phyloP scores from a whole-genome alignment of 2,113 vertebrate species.

The Gallinago jamesoni region DNA sequence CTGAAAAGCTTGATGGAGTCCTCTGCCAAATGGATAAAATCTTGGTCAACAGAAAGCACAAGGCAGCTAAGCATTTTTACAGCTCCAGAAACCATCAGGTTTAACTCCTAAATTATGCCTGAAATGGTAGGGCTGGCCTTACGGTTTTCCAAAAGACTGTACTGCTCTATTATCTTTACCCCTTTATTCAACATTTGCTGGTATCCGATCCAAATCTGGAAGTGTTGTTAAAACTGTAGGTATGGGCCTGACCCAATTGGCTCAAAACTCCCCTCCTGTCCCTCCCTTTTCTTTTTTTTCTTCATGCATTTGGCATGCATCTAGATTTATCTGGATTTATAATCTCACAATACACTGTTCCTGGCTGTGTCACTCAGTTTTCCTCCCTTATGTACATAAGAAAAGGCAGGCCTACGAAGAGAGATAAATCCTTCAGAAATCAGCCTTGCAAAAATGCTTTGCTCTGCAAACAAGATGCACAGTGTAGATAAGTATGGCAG shows the following conservation, averaged over 20 bases:
- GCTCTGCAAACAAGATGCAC: not conserved
- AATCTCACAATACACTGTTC: not conserved
- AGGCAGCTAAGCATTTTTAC: constrained; percentile 18
- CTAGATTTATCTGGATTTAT: not conserved
- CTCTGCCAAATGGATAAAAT: not conserved
- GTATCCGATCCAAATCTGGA: not conserved
- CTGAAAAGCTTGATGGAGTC: not conserved
- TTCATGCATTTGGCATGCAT: not conserved
- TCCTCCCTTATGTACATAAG: not conserved
- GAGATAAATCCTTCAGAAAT: not conserved
- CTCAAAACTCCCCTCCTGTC: not conserved
- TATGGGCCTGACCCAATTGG: not conserved
- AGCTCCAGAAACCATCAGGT: not conserved
- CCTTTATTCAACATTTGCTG: not conserved
- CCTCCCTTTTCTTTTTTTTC: not conserved
- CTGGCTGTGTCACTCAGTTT: not conserved
- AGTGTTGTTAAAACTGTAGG: not conserved
- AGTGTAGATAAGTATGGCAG: not conserved
- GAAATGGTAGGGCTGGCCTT: not conserved
- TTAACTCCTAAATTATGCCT: not conserved
- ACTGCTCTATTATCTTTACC: not conserved
- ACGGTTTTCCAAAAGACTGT: not conserved
- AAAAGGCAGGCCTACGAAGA: not conserved
- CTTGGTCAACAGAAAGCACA: constrained; percentile 17
- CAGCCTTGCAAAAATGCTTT: not conserved